Percentiles rank a stretch among this genome's conserved stretches.
These are phyloP conservation scores for Hylaeus anthracinus DNA, from an alignment of 1,140 invertebrate species.

Conservation along the genomic window DNA sequence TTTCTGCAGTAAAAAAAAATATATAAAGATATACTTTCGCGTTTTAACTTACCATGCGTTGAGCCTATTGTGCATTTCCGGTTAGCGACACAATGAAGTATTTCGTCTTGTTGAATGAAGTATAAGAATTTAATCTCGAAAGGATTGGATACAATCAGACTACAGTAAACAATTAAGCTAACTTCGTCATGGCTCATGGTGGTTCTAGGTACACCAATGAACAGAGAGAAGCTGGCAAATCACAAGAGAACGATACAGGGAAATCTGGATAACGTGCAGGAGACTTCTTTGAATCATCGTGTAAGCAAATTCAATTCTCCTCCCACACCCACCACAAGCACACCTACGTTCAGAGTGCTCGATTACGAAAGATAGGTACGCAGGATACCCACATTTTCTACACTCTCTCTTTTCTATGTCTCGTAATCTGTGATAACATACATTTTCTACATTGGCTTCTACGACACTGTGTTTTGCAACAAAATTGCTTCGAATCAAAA, in stretches of 20 bases:
- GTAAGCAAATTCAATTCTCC: constrained; percentile 80
- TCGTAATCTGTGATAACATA: constrained; percentile 2
- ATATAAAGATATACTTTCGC: too few relatives aligned
- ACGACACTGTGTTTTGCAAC: not conserved
- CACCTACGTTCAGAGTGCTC: constrained; percentile 77
- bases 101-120: too few relatives aligned
- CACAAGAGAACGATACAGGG: constrained; percentile 83
- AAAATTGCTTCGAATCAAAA: not conserved
- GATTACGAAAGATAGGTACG: constrained; percentile 76
- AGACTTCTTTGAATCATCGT: constrained; percentile 86
- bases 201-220: constrained; percentile 87
- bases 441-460: not conserved
- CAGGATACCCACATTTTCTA: constrained; percentile 33
- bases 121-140: too few relatives aligned
- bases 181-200: constrained; percentile 57
- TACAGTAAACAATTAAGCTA: constrained; percentile 9
- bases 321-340: constrained; percentile 74
- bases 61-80: too few relatives aligned
- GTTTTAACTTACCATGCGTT: too few relatives aligned
- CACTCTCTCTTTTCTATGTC: not conserved
- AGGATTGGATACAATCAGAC: too few relatives aligned
- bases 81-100: too few relatives aligned
- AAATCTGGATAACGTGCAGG: constrained; percentile 85
- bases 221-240: constrained; percentile 89
- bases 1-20: too few relatives aligned